These are phyloP conservation scores for Stegostoma tigrinum DNA, from an alignment of 2,113 vertebrate species.

Conservation along the genomic window DNA sequence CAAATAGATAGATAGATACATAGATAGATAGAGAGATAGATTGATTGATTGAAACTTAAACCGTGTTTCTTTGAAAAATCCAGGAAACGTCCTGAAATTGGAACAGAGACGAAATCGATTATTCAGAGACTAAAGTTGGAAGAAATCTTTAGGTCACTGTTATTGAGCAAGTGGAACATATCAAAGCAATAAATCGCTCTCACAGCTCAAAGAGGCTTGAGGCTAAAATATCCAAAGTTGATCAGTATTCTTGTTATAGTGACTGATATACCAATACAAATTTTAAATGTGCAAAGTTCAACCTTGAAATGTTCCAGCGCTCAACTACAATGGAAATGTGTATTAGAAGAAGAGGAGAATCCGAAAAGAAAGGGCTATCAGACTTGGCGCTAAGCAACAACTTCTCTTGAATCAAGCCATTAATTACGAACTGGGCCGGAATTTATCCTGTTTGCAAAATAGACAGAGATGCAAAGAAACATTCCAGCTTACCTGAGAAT, in stretches of 20 bases:
- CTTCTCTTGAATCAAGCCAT: constrained; percentile 26
- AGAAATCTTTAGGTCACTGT: constrained; percentile 53
- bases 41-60: background rate
- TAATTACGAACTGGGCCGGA: background rate
- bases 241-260: constrained; percentile 54
- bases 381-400: background rate
- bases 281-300: background rate
- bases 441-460: background rate
- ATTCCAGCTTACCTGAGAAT: constrained; percentile 25
- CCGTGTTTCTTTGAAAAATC: background rate
- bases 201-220: constrained; percentile 59
- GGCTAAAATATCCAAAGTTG: constrained; percentile 43
- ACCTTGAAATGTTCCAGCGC: background rate
- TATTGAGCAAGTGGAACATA: constrained; percentile 51
- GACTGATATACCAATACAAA: constrained; percentile 30
- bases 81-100: background rate
- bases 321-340: background rate
- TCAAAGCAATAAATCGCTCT: constrained; percentile 70
- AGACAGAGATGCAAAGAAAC: constrained; percentile 27
- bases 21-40: background rate
- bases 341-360: background rate
- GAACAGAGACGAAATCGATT: constrained; percentile 48
- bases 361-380: background rate
- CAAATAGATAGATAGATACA: background rate
- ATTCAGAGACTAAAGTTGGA: constrained; percentile 50